Base-by-base conservation (phyloP, 2,797 vertebrate species). In the Centropyge bicolor region DNA sequence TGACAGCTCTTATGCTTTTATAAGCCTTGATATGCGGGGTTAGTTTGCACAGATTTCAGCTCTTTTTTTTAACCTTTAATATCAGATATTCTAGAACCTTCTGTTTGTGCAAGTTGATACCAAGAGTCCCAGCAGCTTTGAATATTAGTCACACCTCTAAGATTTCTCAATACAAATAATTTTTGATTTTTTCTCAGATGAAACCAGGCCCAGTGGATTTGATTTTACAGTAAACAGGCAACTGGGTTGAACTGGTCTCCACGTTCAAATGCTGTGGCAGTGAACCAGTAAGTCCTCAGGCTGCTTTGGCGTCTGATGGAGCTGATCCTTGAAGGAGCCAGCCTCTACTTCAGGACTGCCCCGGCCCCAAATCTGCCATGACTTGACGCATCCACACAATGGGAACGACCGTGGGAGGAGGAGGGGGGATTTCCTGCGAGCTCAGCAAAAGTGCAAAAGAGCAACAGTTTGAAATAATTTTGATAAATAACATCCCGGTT, bases 291-390 rank as follows among this genome's bases (percentile, higher is more conserved):
- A 78, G 93, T 90, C 91, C 91, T 91, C 80, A 8, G 93, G 93
- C 91, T 93, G 90, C 88, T 92, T 86, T 86, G 88, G 87, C 89
- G 86, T 87, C 91, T 82, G 85, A 76, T 85, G 91, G 78, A 92
- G 90, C 74, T 92, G 90, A 94, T 90, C 91, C 88, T 90, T 86
- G 90, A 93, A 91, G 91, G 91, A 94, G 90, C 91, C 92, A 86
- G 90, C 60, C 87, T 83, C 84, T 51, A 83, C 83, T 90, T 87
- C 85, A 88, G 79, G 80, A 88, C 89, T 76, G 87, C 64, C 85
- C 84, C 59, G 36, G 61, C 83, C 86, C 76, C 56, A 56, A 72
- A 57, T 84, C 82, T 75, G 86, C 87, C 85, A 85, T 78, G 88
- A 92, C 81, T 91, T 81, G 63, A 61, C 63, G 54, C 84, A 89